phyloP scores from a whole-genome alignment of 2,113 vertebrate species.

The Lontra canadensis region DNA sequence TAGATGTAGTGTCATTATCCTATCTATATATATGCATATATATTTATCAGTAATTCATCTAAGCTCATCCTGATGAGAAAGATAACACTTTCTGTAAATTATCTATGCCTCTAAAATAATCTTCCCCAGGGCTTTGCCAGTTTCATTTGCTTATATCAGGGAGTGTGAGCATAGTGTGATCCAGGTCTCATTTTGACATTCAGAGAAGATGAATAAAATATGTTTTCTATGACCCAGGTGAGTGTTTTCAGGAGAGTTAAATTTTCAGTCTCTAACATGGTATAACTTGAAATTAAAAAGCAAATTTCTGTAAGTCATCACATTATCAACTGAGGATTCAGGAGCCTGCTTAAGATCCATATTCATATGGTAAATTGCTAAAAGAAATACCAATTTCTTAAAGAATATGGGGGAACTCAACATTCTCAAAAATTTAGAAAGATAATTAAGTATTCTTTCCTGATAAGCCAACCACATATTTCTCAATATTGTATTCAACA shows the following conservation, averaged over 20 bases:
- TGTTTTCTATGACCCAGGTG: background rate
- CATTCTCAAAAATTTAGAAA: background rate
- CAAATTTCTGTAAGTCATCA: background rate
- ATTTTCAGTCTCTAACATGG: background rate
- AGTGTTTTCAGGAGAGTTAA: background rate
- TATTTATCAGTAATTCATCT: background rate
- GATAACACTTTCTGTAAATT: background rate
- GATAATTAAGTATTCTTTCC: background rate
- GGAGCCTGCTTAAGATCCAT: background rate
- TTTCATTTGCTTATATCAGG: background rate
- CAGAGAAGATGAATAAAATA: background rate
- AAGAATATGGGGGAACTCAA: background rate
- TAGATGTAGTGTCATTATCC: background rate
- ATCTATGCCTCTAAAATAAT: background rate
- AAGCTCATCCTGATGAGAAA: background rate
- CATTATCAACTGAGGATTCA: background rate
- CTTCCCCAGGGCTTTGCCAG: background rate
- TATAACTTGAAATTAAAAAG: background rate
- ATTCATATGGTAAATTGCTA: background rate
- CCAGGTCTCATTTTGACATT: background rate
- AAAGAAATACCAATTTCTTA: background rate
- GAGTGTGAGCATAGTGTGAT: background rate
- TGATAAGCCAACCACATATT: background rate
- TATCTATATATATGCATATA: no score
- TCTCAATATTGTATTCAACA: background rate